phyloP scores from a whole-genome alignment of 2,888 invertebrate species.

The Philereme vetulata region DNA sequence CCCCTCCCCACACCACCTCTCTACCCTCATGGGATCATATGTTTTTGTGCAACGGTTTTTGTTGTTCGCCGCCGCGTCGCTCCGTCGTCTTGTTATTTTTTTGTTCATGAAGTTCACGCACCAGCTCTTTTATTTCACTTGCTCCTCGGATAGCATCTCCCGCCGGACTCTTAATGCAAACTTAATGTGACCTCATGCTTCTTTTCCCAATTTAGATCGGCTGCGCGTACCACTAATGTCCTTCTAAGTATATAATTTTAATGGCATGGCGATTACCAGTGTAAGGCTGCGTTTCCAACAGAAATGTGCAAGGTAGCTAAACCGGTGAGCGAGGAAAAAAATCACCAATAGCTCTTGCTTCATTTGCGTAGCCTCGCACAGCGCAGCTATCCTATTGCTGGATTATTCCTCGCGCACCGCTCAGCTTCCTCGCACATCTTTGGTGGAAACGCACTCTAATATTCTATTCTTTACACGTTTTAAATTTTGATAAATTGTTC shows the following conservation, averaged over 20 bases:
- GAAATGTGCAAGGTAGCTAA: too few relatives aligned
- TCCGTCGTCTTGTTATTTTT: slow-evolving; percentile 70
- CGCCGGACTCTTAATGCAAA: slow-evolving; percentile 28
- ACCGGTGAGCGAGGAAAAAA: too few relatives aligned
- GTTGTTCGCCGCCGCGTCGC: slow-evolving; percentile 80
- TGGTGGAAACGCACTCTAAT: neutral
- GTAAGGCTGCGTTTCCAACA: neutral
- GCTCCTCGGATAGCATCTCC: slow-evolving; percentile 70
- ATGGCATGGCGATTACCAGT: slow-evolving; percentile 1
- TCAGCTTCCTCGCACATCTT: too few relatives aligned
- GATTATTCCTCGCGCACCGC: too few relatives aligned
- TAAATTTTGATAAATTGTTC: slow-evolving; percentile 19
- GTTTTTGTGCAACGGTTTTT: slow-evolving; percentile 84
- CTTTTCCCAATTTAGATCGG: slow-evolving; percentile 1
- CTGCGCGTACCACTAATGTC: slow-evolving; percentile 4
- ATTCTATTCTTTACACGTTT: slow-evolving; percentile 2
- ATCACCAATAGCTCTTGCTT: too few relatives aligned
- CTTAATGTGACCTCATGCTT: slow-evolving; percentile 18
- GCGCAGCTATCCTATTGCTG: too few relatives aligned
- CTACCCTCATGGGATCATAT: slow-evolving; percentile 81
- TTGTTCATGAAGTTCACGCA: slow-evolving; percentile 77
- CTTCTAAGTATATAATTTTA: slow-evolving; percentile 6
- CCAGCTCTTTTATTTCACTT: slow-evolving; percentile 76
- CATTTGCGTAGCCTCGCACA: too few relatives aligned
- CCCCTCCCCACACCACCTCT: slow-evolving; percentile 58